Conservation (phyloP, 2,797 vertebrate genomes). For the Rhincodon typus region DNA sequence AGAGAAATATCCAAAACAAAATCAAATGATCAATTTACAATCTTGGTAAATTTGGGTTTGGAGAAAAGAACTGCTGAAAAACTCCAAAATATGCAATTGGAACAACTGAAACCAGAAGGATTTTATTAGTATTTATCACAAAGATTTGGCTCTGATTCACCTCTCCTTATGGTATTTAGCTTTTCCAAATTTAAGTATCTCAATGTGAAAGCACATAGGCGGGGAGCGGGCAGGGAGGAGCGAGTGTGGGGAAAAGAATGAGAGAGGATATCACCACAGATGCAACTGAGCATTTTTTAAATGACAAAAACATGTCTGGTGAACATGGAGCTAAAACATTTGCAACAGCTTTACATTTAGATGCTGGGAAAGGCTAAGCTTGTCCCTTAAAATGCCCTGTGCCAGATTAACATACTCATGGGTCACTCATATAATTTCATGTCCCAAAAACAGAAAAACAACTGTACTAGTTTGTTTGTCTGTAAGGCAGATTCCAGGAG, state of each 20-base stretch:
- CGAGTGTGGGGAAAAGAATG: background rate
- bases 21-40: conserved; percentile 2
- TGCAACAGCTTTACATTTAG: background rate
- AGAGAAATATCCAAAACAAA: background rate
- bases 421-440: conserved; percentile 45
- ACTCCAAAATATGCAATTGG: background rate
- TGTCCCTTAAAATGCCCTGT: background rate
- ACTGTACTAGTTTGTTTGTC: conserved; percentile 44
- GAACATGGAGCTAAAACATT: background rate
- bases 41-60: background rate
- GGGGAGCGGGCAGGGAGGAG: background rate
- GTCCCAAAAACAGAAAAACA: conserved; percentile 54
- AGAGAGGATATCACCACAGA: background rate
- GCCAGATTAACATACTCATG: conserved; percentile 2
- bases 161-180: background rate
- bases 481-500: conserved; percentile 44
- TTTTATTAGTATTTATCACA: background rate
- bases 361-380: background rate
- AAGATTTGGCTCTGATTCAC: background rate
- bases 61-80: background rate
- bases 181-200: background rate
- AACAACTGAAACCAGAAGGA: background rate
- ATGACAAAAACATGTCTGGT: background rate
- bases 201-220: background rate
- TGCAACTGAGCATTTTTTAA: background rate